Evolutionary conservation across 2,797 vertebrate species (phyloP), one percentile per base, ranked within the genome.

Genomic region (Hoplostethus atlanticus): DNA sequence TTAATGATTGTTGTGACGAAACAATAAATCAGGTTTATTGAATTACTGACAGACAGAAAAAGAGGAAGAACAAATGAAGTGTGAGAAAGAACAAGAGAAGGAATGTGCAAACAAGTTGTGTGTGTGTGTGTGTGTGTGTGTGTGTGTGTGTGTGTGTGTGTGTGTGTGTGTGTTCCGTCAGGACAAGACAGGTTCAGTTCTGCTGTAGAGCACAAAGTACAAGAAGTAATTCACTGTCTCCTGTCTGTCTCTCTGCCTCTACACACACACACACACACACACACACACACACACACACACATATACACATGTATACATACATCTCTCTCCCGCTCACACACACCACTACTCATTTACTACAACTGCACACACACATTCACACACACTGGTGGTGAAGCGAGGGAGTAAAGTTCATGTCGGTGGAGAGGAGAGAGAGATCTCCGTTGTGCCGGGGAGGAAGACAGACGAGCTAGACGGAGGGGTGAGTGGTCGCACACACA

Each of bases 401-500:
- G 80, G 21, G 75, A 54, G 65, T 68, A 83, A 86, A 83, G 80
- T 83, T 76, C 84, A 83, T 30, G 40, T 15, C 0, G 0, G 5
- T 51, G 72, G 73, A 66, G 80, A 70, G 0, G 87, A 87, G 36
- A 77, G 71, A 73, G 82, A 82, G 76, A 85, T 89, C 80, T 69
- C 69, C 0, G 38, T 89, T 15, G 10, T 88, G 62, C 80, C 88
- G 0, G 38, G 11, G 25, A 84, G 82, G 69, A 86, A 47, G 64
- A 57, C 31, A 0, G 72, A 83, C 1, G 40, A 59, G 6, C 6
- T 0, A 12, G 77, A 79, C 0, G 5, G 5, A 0, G 55, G 0
- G 71, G 87, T 87, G 75, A 87, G 72, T 13, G 58, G 7, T 58
- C 30, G 4, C 46, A 47, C 46, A 2, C 46, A 47, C 46, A 47